Evolutionary conservation across 2,888 invertebrate genomes (phyloP), one percentile per base, ranked within the genome.

Genomic region (Agrochola circellaris): DNA sequence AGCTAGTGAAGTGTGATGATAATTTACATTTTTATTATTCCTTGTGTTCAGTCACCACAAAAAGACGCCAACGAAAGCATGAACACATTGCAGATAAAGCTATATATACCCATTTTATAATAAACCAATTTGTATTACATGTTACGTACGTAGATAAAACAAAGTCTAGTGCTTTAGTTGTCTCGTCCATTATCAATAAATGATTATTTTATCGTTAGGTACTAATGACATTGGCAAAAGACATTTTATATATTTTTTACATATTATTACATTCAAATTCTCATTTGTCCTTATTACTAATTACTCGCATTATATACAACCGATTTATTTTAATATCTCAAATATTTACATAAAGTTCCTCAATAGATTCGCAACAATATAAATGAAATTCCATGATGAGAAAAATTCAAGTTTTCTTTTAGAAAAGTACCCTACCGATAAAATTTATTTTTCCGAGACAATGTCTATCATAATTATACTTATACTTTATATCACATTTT

Each of bases 401-500:
- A 86, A 85, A 84, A 82, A 84, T 82, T 82, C 77, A 83, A 89
- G 81, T 85, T 88, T 87, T 84, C 83, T 88, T 90, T 89, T 90
- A 90, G 89, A 90, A 91, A 91, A 90, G 86, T 89, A 90, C 77
- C 82, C 86, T 88, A 89, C 67, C 75, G 61, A 80, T 88, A 89
- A 88, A 88, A 89, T 83, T 80, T 80, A 64, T 75, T 79, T 66
- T 81, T 77, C 69, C 82, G 82, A 89, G 84, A 87, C 75, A 83
- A 82, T 75, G 75, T 87, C 85, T 83, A 82, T 81, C 68, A 82
- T 82, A 86, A 87, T 85, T 87, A 85, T 83, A 73, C 89, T 89
- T 89, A 89, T 71, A 82, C 73, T 84, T 85, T 92, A 92, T 92
- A 92, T 92, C 91, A 92, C 92, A 92, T 91, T 92, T 91, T 92